phyloP scores from a whole-genome alignment of 2,113 vertebrate genomes.

The Panurus biarmicus region DNA sequence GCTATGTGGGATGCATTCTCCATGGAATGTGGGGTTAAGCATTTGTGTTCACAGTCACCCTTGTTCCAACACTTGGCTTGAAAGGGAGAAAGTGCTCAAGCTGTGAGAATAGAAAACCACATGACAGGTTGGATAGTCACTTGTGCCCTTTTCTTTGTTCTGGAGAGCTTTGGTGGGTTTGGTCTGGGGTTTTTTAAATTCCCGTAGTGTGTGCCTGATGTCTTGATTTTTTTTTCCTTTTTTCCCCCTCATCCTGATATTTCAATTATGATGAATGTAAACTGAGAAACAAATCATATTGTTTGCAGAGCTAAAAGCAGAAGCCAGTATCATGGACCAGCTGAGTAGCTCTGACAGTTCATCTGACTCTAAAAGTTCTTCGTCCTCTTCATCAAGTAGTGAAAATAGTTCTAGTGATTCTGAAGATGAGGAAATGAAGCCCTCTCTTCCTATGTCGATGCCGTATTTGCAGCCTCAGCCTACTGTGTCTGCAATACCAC shows the following conservation, averaged over 20 bases:
- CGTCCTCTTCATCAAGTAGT: slow-evolving; percentile 82
- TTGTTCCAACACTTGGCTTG: neutral
- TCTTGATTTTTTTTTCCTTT: neutral
- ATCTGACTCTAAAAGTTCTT: slow-evolving; percentile 89
- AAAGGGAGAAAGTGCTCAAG: neutral
- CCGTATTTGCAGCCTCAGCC: slow-evolving; percentile 61
- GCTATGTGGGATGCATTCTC: neutral
- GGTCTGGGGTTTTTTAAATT: neutral
- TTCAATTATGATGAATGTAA: neutral
- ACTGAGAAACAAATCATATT: neutral
- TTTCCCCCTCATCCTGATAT: neutral
- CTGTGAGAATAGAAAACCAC: neutral
- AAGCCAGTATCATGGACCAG: slow-evolving; percentile 90
- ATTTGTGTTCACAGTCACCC: neutral
- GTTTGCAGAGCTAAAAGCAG: slow-evolving; percentile 89
- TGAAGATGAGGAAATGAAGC: slow-evolving; percentile 72
- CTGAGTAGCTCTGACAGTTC: slow-evolving; percentile 92
- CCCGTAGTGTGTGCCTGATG: neutral
- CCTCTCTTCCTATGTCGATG: slow-evolving; percentile 48
- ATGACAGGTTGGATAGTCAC: neutral
- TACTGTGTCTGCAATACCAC: slow-evolving; percentile 65
- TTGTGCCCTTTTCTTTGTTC: neutral
- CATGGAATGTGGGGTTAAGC: neutral
- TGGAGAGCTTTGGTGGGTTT: neutral
- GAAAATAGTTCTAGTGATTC: slow-evolving; percentile 89